Base-by-base conservation (phyloP, 2,888 invertebrate species). In the Catocala sponsa region DNA sequence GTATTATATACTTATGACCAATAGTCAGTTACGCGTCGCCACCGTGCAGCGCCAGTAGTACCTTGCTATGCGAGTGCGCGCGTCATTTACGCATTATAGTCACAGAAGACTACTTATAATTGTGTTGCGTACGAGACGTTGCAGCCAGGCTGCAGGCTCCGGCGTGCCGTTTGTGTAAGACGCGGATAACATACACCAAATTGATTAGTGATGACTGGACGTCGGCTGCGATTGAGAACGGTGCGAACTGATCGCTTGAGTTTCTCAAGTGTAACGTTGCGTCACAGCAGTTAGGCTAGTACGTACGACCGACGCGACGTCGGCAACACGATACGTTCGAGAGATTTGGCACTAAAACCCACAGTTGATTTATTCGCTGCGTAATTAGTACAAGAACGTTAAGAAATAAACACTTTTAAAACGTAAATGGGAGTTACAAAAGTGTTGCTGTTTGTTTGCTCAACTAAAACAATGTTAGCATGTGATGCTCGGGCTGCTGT, bases 211-310 rank as follows among this genome's bases (percentile, higher is more conserved):
- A 84, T 81, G 86, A 84, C 79, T 83, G 79, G 70, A 71, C 69
- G 85, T 82, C 87, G 77, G 68, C 72, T 69, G 67, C 73, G 74
- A 87, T 88, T 87, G 83, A 78, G 82, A 78, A 75, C 79, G 68
- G 68, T 61, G 65, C 61, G 69, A 72, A 80, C 68, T 80, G 80
- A 84, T 82, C 72, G 65, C 70, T 73, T 74, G 76, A 78, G 83
- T 87, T 86, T 83, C 82, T 82, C 74, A 83, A 83, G 82, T 76
- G 76, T 70, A 63, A 80, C 82, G 82, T 87, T 87, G 76, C 85
- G 69, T 80, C 82, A 87, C 64, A 71, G 68, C 61, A 56, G 66
- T 60, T 74, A 74, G 70, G 41, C 62, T 66, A 68, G 55, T 72
- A 70, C 54, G 53, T 65, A 68, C 70, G 68, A n/a, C n/a, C n/a